Evolutionary conservation across 1,140 invertebrate genomes (phyloP).

Genomic region (Meloidogyne hapla): DNA sequence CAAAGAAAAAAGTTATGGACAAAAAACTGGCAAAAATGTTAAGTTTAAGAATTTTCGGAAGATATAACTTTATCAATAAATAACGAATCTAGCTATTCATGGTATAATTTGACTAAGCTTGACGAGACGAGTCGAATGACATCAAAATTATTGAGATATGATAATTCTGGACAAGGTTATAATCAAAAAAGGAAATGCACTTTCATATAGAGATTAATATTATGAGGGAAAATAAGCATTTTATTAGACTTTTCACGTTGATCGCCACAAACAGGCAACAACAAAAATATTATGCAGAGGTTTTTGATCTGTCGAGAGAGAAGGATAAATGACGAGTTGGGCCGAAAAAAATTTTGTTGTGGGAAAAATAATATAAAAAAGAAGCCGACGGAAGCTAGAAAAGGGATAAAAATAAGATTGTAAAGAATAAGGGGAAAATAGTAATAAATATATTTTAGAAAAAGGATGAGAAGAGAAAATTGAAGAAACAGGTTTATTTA

Average conservation of each 20-base stretch:
- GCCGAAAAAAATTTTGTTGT: neutral
- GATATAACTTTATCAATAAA: no score
- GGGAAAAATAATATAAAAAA: neutral
- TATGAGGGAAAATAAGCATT: neutral
- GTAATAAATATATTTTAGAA: neutral
- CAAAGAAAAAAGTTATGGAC: no score
- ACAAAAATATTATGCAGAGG: neutral
- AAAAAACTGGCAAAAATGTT: no score
- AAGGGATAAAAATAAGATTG: neutral
- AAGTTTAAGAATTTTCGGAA: no score
- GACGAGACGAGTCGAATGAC: no score
- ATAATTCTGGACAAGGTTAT: no score
- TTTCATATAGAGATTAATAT: no score
- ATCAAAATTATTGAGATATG: no score
- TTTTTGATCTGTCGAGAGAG: conserved; percentile 1
- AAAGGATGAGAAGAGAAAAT: neutral
- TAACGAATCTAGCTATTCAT: no score
- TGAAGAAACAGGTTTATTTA: neutral
- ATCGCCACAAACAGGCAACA: neutral
- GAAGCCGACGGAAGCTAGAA: neutral
- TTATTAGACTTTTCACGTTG: neutral
- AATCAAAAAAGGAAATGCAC: no score
- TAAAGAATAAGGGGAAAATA: neutral
- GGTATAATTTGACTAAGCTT: no score
- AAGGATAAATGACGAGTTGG: neutral